phyloP scores from a whole-genome alignment of 1,140 invertebrate species.

The Nasonia giraulti region DNA sequence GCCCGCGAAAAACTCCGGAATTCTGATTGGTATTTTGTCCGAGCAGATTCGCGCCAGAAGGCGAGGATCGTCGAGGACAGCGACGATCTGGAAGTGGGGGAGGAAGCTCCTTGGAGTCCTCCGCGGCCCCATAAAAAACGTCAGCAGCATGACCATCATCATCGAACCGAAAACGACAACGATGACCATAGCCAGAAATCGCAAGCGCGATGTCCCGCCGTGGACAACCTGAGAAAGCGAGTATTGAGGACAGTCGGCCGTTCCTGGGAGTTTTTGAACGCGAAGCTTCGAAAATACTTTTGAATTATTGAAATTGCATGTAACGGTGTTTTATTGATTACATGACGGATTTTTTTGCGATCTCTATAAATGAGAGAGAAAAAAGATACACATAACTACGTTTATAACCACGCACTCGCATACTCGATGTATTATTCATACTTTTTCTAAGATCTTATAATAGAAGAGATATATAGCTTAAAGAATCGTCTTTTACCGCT shows the following conservation, averaged over 20 bases:
- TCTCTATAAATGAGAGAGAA: background rate
- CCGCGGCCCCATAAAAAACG: conserved; percentile 1
- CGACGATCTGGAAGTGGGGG: background rate
- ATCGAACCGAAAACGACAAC: background rate
- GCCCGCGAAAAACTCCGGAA: conserved; percentile 43
- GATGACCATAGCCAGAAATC: background rate
- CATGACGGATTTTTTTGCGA: background rate
- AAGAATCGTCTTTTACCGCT: background rate
- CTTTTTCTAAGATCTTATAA: conserved; percentile 27
- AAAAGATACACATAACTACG: background rate
- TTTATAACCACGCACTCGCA: background rate
- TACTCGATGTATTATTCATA: conserved; percentile 29
- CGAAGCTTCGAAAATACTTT: conserved; percentile 21
- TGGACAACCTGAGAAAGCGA: background rate
- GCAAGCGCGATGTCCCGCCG: background rate
- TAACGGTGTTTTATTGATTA: background rate
- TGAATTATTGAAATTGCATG: background rate
- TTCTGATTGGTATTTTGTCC: conserved; percentile 53
- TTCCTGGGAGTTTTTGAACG: conserved; percentile 12
- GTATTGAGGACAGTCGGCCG: conserved; percentile 5
- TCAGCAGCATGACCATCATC: background rate
- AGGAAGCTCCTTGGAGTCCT: background rate
- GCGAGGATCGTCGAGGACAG: conserved; percentile 10
- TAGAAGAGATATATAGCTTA: background rate
- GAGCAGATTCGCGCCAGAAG: conserved; percentile 49